These are phyloP conservation scores for Podilymbus podiceps DNA, from an alignment of 2,113 vertebrate species.

Conservation along the genomic window DNA sequence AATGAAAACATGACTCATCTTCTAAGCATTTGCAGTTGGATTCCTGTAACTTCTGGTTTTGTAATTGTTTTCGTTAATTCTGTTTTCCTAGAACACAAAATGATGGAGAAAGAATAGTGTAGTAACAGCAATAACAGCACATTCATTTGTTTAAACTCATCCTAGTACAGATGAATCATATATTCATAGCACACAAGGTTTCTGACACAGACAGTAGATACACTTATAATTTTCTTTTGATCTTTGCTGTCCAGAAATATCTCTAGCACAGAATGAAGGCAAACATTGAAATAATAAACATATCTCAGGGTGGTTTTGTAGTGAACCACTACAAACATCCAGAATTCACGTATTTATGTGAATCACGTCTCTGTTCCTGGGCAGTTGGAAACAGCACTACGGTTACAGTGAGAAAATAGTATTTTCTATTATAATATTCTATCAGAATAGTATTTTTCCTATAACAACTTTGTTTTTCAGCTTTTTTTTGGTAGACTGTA, in stretches of 20 bases:
- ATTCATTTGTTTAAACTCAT: background rate
- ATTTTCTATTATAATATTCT: too few relatives aligned
- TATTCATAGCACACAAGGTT: background rate
- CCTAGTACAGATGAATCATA: fast-evolving
- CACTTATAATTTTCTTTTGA: background rate
- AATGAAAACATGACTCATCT: slow-evolving; percentile 53
- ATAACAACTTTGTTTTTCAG: fast-evolving
- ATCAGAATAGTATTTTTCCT: background rate
- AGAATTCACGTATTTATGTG: background rate
- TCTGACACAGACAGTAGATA: background rate
- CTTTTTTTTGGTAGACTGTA: background rate
- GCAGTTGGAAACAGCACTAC: background rate
- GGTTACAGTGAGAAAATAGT: background rate
- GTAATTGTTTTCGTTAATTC: slow-evolving; percentile 26
- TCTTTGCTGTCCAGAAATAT: background rate
- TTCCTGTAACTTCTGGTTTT: slow-evolving; percentile 35
- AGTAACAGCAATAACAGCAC: background rate
- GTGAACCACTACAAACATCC: background rate
- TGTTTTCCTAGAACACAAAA: slow-evolving; percentile 8
- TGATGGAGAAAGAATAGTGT: background rate
- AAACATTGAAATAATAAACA: background rate
- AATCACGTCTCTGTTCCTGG: background rate
- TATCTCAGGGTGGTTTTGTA: background rate
- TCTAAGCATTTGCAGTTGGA: slow-evolving; percentile 33
- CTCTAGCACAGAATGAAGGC: background rate